Conservation (phyloP, 2,113 vertebrate species). For the Toxotes jaculatrix region DNA sequence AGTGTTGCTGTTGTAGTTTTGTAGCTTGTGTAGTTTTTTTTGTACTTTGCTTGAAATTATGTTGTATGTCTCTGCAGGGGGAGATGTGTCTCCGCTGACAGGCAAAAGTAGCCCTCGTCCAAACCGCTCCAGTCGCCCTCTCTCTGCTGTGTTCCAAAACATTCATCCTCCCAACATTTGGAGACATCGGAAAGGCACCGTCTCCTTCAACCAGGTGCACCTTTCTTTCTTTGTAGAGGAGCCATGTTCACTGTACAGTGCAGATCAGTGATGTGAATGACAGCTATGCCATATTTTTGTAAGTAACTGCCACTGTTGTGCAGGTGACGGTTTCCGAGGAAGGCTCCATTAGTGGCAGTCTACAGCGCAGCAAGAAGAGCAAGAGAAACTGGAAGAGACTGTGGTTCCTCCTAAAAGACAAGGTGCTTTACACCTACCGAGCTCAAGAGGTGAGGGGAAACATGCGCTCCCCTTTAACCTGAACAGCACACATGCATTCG, state of each 20-base stretch:
- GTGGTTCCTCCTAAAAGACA: constrained; percentile 99
- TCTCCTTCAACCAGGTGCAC: constrained; percentile 89
- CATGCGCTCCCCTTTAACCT: constrained; percentile 77
- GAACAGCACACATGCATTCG: constrained; percentile 37
- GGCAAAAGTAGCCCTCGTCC: constrained; percentile 78
- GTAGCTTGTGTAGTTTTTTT: not conserved
- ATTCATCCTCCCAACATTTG: constrained; percentile 92
- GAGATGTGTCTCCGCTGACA: constrained; percentile 39
- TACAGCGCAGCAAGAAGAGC: constrained; percentile 92
- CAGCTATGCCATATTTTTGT: not conserved
- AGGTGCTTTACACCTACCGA: constrained; percentile 96
- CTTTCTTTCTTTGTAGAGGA: not conserved
- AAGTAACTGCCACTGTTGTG: constrained; percentile 26
- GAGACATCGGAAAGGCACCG: constrained; percentile 92
- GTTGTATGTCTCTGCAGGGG: constrained; percentile 61
- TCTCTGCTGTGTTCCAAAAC: constrained; percentile 94
- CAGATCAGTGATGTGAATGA: not conserved
- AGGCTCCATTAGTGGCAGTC: constrained; percentile 90
- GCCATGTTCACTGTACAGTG: not conserved
- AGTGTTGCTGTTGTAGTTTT: not conserved
- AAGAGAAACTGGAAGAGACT: constrained; percentile 97
- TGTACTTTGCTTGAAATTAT: constrained; percentile 7
- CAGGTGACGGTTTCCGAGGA: constrained; percentile 91
- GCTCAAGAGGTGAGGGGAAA: constrained; percentile 91
- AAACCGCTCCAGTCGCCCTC: constrained; percentile 87